These are phyloP conservation scores for Cheiracanthium punctorium DNA, from an alignment of 2,888 invertebrate species.

Conservation along the genomic window DNA sequence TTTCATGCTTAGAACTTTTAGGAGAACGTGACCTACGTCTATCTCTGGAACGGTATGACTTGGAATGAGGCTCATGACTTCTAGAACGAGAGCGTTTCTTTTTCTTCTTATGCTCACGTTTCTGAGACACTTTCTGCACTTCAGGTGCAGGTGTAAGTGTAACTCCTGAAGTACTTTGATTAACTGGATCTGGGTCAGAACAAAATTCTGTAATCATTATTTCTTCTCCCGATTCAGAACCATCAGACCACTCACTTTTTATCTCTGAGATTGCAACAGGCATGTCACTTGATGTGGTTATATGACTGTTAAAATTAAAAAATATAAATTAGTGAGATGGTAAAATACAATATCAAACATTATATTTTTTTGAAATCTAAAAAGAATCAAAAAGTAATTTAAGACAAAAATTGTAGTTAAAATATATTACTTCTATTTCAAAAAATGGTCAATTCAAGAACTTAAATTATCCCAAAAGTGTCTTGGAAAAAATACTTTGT, in stretches of 20 bases:
- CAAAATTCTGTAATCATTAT: constrained; percentile 36
- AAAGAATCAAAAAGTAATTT: no score
- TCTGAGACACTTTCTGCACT: background rate
- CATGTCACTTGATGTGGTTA: background rate
- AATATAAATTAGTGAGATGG: no score
- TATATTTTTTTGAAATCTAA: no score
- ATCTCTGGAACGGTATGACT: constrained; percentile 19
- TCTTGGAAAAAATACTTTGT: no score
- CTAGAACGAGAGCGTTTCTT: constrained; percentile 16
- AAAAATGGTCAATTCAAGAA: no score
- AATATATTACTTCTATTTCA: no score
- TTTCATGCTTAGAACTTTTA: constrained; percentile 22
- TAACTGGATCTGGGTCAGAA: constrained; percentile 14
- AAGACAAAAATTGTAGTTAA: no score
- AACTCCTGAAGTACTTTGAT: background rate
- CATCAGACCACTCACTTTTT: constrained; percentile 27
- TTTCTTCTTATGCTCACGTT: background rate
- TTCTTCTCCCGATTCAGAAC: constrained; percentile 36
- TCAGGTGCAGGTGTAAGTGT: background rate
- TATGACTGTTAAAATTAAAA: background rate
- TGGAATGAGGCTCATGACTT: constrained; percentile 5
- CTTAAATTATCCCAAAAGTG: no score
- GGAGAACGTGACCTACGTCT: constrained; percentile 3
- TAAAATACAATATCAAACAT: no score
- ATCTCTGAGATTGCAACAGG: background rate